phyloP scores from a whole-genome alignment of 2,113 vertebrate species.

The Ptilorrhoa leucosticta region DNA sequence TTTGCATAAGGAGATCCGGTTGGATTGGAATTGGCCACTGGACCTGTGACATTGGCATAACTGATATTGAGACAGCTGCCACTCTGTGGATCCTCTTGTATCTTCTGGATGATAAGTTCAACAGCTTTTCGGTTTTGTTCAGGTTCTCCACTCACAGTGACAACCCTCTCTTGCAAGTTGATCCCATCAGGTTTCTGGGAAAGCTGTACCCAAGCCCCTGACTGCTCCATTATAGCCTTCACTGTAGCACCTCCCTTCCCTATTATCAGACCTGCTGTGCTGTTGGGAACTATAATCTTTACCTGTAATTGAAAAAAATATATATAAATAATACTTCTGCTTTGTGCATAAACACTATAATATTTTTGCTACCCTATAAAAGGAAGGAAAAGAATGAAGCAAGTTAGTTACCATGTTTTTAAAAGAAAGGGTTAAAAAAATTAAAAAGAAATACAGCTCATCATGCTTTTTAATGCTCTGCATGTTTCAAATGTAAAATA shows the following conservation, averaged over 20 bases:
- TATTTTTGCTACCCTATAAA: slow-evolving; percentile 76
- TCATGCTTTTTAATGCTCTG: slow-evolving; percentile 46
- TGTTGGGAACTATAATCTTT: slow-evolving; percentile 92
- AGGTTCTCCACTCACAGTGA: slow-evolving; percentile 88
- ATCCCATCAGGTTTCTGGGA: slow-evolving; percentile 90
- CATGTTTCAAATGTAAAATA: slow-evolving; percentile 43
- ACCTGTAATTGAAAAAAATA: slow-evolving; percentile 87
- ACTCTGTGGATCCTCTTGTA: slow-evolving; percentile 89
- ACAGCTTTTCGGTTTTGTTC: slow-evolving; percentile 90
- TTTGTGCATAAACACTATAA: slow-evolving; percentile 72
- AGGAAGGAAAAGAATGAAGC: slow-evolving; percentile 68
- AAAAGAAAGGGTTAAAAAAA: slow-evolving; percentile 44
- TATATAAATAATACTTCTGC: slow-evolving; percentile 83
- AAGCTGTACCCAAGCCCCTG: slow-evolving; percentile 89
- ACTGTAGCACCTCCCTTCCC: slow-evolving; percentile 90
- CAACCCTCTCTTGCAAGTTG: slow-evolving; percentile 90
- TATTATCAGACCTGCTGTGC: slow-evolving; percentile 90
- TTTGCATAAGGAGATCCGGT: slow-evolving; percentile 90
- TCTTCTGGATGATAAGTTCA: slow-evolving; percentile 90
- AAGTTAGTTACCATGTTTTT: slow-evolving; percentile 61
- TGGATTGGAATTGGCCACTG: slow-evolving; percentile 88
- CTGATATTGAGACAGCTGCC: slow-evolving; percentile 90
- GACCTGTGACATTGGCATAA: slow-evolving; percentile 88
- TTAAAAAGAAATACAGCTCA: slow-evolving; percentile 23
- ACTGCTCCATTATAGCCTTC: slow-evolving; percentile 90